Evolutionary conservation across 1,140 invertebrate species (phyloP).

Genomic region (Aradophagus sp.): DNA sequence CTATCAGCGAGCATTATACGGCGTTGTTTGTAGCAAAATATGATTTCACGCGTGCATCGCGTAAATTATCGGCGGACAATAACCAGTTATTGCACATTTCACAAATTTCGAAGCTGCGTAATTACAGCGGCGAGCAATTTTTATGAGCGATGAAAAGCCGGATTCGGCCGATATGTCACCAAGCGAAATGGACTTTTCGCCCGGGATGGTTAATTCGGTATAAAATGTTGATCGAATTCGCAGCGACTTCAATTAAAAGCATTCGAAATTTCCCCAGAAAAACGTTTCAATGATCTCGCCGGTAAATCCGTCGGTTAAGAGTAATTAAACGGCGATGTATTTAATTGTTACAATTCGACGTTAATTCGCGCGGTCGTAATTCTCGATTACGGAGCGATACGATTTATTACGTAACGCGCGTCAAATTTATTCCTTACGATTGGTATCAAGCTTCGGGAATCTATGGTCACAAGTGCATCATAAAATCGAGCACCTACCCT

Average conservation of each 20-base stretch:
- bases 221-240: slow-evolving; percentile 40
- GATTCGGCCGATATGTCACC: slow-evolving; percentile 37
- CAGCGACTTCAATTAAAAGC: slow-evolving; percentile 31
- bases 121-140: slow-evolving; percentile 49
- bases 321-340: slow-evolving; percentile 10
- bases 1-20: too few relatives aligned
- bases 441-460: slow-evolving; percentile 43
- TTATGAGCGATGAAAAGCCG: slow-evolving; percentile 52
- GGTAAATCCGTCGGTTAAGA: slow-evolving; percentile 11
- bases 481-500: slow-evolving; percentile 44
- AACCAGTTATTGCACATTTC: slow-evolving; percentile 54
- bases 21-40: slow-evolving; percentile 39
- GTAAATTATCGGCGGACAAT: slow-evolving; percentile 43
- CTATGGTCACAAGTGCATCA: slow-evolving; percentile 44
- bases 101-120: slow-evolving; percentile 49
- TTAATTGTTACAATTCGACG: slow-evolving; percentile 13
- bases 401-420: slow-evolving; percentile 32
- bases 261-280: slow-evolving; percentile 16
- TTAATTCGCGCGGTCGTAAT: slow-evolving; percentile 15
- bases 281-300: slow-evolving; percentile 19
- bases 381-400: slow-evolving; percentile 26
- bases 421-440: slow-evolving; percentile 38
- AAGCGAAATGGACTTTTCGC: slow-evolving; percentile 34
- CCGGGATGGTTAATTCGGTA: slow-evolving; percentile 27
- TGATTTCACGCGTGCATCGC: slow-evolving; percentile 18